A percentile compares a stretch with the other conserved stretches of the same genome.
These are phyloP conservation scores for Theristicus caerulescens DNA, from an alignment of 2,113 vertebrate genomes.

Conservation along the genomic window DNA sequence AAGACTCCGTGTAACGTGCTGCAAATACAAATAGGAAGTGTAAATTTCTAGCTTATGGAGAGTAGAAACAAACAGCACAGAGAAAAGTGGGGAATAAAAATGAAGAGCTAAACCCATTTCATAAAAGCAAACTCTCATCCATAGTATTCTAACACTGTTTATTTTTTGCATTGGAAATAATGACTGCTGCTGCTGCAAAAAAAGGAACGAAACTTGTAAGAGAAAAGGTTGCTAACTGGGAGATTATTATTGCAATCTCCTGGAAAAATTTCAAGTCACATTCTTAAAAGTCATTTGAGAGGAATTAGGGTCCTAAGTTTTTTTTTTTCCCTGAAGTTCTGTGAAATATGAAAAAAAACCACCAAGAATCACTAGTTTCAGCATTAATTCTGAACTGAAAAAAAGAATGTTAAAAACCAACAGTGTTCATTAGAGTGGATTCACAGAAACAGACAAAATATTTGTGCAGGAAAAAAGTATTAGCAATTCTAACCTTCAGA, in stretches of 20 bases:
- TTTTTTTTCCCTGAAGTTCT: neutral
- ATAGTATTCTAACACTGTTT: neutral
- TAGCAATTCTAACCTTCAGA: conserved; percentile 83
- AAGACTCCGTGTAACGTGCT: neutral
- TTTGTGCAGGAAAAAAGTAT: neutral
- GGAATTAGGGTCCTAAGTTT: neutral
- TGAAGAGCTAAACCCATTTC: neutral
- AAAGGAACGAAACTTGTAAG: neutral
- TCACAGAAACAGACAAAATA: neutral
- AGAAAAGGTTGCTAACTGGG: neutral
- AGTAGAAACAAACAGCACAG: neutral
- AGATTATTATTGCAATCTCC: neutral
- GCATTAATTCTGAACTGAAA: neutral
- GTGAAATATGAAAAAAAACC: neutral
- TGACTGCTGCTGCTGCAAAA: neutral
- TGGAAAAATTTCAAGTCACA: conserved; percentile 3
- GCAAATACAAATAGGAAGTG: neutral
- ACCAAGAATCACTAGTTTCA: neutral
- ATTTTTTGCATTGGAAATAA: neutral
- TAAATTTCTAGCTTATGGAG: neutral
- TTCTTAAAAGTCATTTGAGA: conserved; percentile 6
- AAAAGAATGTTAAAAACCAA: neutral
- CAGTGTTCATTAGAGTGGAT: neutral
- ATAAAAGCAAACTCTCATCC: neutral
- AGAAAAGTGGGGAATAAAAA: neutral